Evolutionary conservation across 2,797 vertebrate species (phyloP), one percentile per base, ranked within the genome.

Genomic region (Peromyscus melanophrys): DNA sequence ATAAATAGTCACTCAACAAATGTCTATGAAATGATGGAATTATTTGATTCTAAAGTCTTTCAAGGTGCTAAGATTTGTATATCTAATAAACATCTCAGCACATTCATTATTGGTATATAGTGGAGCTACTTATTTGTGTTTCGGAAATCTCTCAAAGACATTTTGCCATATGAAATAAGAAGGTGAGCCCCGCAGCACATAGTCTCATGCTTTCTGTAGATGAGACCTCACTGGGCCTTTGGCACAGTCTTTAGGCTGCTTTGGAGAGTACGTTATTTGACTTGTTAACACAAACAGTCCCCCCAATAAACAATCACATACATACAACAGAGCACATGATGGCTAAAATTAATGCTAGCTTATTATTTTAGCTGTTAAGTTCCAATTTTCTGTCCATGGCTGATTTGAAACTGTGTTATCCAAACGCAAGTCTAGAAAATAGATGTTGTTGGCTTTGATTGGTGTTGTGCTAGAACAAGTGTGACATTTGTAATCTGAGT

Each of bases 401-500:
- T 77, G 90, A 43, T 21, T 46, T 92, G 90, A 98, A 97, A 97
- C 96, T n/a, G 78, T 83, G 27, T 95, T 92, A 94, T 16, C 65
- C 77, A 89, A 96, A 96, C 9, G 4, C 29, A 94, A 65, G 76
- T 49, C 81, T 93, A 71, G 65, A 93, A 90, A 96, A 92, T 69
- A 92, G 90, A 94, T 40, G 73, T 95, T 98, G 73, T 95, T 98
- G 96, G 80, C 75, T 98, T 97, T 97, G 95, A 76, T 82, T 87
- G 73, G 46, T 67, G 77, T 69, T 27, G 0, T 91, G 94, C 96
- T 40, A 92, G 97, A 97, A 85, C 11, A 98, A 98, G 92, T 29
- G 94, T 89, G 98, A 97, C 97, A 97, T 98, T 98, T 98, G 96
- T 98, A 98, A 97, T 96, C 91, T 89, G 43, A 46, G 67, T 96